phyloP scores from a whole-genome alignment of 1,140 invertebrate genomes.

The Lucilia sericata region DNA sequence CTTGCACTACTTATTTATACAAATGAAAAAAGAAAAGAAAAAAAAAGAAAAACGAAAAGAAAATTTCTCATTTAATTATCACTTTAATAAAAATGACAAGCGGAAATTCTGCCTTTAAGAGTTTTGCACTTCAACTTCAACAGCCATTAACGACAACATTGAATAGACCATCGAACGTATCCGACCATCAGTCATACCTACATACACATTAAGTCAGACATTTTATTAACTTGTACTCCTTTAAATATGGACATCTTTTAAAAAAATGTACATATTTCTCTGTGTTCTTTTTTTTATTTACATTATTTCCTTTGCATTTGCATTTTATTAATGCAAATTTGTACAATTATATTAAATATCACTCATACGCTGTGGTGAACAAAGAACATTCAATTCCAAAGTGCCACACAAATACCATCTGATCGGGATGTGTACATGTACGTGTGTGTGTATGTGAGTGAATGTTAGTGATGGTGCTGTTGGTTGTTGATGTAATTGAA shows the following conservation, averaged over 20 bases:
- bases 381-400: background rate
- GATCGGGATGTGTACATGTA: background rate
- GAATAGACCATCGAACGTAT: background rate
- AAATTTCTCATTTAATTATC: background rate
- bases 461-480: background rate
- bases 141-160: background rate
- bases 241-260: background rate
- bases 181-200: too few species aligned
- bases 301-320: too few species aligned
- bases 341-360: slow-evolving; percentile 40
- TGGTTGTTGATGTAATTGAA: background rate
- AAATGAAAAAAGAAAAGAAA: background rate
- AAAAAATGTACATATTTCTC: background rate
- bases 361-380: slow-evolving; percentile 34
- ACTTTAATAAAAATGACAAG: slow-evolving; percentile 12
- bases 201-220: background rate
- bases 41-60: background rate
- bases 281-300: too few species aligned
- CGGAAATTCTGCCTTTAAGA: slow-evolving; percentile 15
- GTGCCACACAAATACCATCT: background rate
- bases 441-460: background rate
- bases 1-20: background rate
- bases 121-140: slow-evolving; percentile 5
- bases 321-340: slow-evolving; percentile 24
- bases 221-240: slow-evolving; percentile 17